Evolutionary conservation across 2,797 vertebrate species (phyloP), one percentile per base, ranked within the genome.

Genomic region (Sardinella longiceps): DNA sequence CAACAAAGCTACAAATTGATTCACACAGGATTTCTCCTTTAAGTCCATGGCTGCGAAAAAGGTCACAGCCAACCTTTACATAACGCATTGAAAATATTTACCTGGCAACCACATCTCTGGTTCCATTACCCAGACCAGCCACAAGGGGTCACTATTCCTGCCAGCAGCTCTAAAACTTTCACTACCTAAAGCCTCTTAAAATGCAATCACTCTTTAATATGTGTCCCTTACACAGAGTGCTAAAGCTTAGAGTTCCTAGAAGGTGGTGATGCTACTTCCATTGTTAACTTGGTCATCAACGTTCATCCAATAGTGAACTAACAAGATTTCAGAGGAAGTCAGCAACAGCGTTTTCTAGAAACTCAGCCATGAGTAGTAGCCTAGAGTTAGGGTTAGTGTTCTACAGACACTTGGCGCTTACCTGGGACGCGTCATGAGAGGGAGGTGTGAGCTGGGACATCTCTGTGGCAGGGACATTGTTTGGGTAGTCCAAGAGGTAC

Each of bases 401-500:
- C 63, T 70, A 20, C 33, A 23, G 14, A 53, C 66, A 43, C 30
- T 5, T 46, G 50, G 20, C 5, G 18, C 87, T 94, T 93, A 99
- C 98, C 97, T 99, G 97, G 97, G 97, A 97, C 91, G 97, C 95
- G 93, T 99, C 98, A 95, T 99, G 98, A 90, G 97, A 98, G 84
- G 98, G 96, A 90, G 98, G 97, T 10, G 97, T 98, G 90, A 99
- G 96, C 91, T 99, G 97, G 91, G 97, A 97, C 88, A 99, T 93
- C 92, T 99, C 98, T 74, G 98, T 94, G 80, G 97, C 94, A 85
- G 97, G 97, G 92, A 98, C 97, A 90, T 99, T 99, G 95, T 99
- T 99, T 87, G 98, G 98, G 92, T 99, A 99, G 95, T 99, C 98
- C 95, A 99, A 95, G 90, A 99, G 93, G 92, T 99, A 99, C 88